phyloP scores from a whole-genome alignment of 2,797 vertebrate genomes.

The Lophius americanus region DNA sequence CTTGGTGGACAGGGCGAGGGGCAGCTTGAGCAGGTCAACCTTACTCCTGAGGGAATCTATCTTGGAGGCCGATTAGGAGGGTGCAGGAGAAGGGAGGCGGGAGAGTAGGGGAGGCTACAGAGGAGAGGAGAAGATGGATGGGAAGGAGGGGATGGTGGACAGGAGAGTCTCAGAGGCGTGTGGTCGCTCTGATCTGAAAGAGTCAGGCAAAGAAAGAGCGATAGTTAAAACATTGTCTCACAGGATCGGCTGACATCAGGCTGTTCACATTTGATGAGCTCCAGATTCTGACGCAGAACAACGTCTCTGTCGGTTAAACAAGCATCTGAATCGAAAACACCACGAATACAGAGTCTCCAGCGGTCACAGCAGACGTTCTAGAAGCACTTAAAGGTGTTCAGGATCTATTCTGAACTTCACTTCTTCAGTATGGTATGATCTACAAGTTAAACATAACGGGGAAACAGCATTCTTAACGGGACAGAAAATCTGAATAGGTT shows the following conservation, averaged over 20 bases:
- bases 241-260: not conserved
- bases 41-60: conserved; percentile 99
- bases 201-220: not conserved
- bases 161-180: conserved; percentile 45
- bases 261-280: not conserved
- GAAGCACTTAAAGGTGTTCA: conserved; percentile 1
- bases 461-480: not conserved
- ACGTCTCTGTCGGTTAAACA: no score
- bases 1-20: conserved; percentile 87
- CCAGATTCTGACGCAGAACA: no score
- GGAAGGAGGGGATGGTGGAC: conserved; percentile 57
- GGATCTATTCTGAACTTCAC: not conserved
- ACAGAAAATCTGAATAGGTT: not conserved
- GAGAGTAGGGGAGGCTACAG: conserved; percentile 26
- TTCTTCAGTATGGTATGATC: not conserved
- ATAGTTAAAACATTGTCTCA: not conserved
- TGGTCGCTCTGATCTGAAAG: conserved; percentile 52
- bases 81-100: conserved; percentile 57
- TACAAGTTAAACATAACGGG: not conserved
- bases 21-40: conserved; percentile 94
- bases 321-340: not conserved
- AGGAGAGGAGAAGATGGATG: conserved; percentile 35
- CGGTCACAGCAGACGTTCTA: conserved; percentile 3
- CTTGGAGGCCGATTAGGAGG: conserved; percentile 84
- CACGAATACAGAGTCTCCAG: conserved; percentile 20